Conservation (phyloP, 2,797 vertebrate genomes). For the Gila robusta region DNA sequence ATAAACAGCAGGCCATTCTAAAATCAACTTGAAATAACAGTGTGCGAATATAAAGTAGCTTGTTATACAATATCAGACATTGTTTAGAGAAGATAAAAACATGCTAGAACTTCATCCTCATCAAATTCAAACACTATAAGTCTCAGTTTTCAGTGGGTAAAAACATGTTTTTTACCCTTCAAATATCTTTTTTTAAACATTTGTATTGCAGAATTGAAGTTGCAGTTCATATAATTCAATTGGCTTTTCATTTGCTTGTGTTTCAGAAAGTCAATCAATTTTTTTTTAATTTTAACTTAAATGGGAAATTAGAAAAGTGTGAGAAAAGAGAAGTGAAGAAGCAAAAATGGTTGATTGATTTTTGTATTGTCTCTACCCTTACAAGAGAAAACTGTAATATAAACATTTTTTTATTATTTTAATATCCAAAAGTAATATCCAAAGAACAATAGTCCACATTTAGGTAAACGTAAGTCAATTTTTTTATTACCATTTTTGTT, state of each 20-base stretch:
- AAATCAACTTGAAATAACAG: constrained; percentile 45
- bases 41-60: constrained; percentile 16
- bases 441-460: not conserved
- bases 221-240: not conserved
- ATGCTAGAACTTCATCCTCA: not conserved
- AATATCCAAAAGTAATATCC: not conserved
- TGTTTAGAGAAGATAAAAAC: constrained; percentile 18
- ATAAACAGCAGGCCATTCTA: constrained; percentile 20
- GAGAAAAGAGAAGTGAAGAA: not conserved
- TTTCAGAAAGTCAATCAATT: not conserved
- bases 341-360: not conserved
- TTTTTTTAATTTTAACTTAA: not conserved
- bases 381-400: not conserved
- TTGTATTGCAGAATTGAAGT: not conserved
- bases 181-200: not conserved
- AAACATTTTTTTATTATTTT: not conserved
- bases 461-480: not conserved
- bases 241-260: not conserved
- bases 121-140: not conserved
- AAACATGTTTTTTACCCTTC: not conserved
- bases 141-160: not conserved
- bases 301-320: not conserved
- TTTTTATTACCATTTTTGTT: not conserved
- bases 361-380: no score
- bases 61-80: not conserved